Evolutionary conservation across 2,888 invertebrate genomes (phyloP), one percentile per base, ranked within the genome.

Genomic region (Amphiduros pacificus): DNA sequence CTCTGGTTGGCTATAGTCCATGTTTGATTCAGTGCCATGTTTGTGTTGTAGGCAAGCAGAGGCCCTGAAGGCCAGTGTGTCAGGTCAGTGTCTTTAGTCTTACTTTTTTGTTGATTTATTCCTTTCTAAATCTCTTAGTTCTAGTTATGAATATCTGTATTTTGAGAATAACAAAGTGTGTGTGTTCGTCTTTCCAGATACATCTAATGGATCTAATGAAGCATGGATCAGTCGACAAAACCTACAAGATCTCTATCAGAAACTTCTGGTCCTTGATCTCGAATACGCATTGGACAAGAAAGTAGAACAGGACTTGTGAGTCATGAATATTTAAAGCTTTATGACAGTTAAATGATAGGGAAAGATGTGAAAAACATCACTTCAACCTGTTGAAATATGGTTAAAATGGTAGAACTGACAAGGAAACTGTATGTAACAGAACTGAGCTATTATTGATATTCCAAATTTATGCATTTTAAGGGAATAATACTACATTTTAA

Each of bases 231-330:
- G 51, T 2, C 57, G 70, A 22, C 70, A 70, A 52, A 44, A 74
- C 53, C 75, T 83, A 54, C 82, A 85, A 76, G 86, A 90, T 85
- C 69, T 82, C 27, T 82, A 81, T 73, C 78, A 80, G 68, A 77
- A 75, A 82, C 88, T 92, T 56, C 84, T 93, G 63, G 87, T 92
- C 57, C 83, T 90, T 61, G 92, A 93, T 82, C 84, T 93, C 72
- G 92, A 93, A 80, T 92, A 91, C 86, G 92, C 92, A 20, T 83
- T 93, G 74, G 92, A 93, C 80, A 90, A 90, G 81, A 93, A 93
- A 84, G 91, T 92, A 31, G 93, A 93, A 79, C 92, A 92, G 78
- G 93, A 93, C 76, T 84, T 93, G 71, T 82, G 69, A 76, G 81
- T 77, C n/a, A n/a, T n/a, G n/a, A n/a, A n/a, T n/a, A n/a, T n/a